Conservation (phyloP, 1,140 invertebrate species). For the Caenorhabditis tropicalis region DNA sequence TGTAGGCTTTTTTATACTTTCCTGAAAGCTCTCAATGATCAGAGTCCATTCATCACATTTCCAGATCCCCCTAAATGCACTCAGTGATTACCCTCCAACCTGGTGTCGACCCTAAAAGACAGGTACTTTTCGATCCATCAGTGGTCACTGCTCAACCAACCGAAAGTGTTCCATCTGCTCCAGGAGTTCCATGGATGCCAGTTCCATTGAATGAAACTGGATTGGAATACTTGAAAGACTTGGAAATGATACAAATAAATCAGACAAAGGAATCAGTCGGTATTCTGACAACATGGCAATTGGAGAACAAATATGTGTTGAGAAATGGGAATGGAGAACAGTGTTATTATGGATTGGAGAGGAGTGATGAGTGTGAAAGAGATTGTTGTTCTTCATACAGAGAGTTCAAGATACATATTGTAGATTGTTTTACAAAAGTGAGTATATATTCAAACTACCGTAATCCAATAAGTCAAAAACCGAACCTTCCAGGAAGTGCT, state of each 20-base stretch:
- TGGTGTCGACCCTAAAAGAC: too few species aligned
- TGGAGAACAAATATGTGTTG: constrained; percentile 43
- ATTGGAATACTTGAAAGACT: constrained; percentile 50
- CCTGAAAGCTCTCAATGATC: too few species aligned
- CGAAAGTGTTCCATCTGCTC: too few species aligned
- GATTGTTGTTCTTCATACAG: constrained; percentile 45
- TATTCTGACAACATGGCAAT: constrained; percentile 35
- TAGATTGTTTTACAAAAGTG: constrained; percentile 50
- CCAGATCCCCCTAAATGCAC: background rate
- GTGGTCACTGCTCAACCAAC: too few species aligned
- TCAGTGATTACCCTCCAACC: background rate
- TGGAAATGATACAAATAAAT: constrained; percentile 36
- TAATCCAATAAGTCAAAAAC: too few species aligned
- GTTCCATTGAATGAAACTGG: constrained; percentile 34
- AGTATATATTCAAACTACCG: too few species aligned
- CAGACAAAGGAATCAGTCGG: constrained; percentile 45
- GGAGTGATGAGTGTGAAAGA: constrained; percentile 32
- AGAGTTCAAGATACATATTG: constrained; percentile 46
- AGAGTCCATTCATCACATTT: too few species aligned
- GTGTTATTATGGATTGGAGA: constrained; percentile 51
- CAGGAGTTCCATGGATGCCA: constrained; percentile 37
- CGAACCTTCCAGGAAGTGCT: constrained; percentile 51
- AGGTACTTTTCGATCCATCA: too few species aligned
- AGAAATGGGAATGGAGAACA: constrained; percentile 53
- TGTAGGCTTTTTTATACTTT: too few species aligned